A percentile compares a stretch with the other conserved stretches of the same genome.
phyloP scores from a whole-genome alignment of 2,888 invertebrate species.

The Drosophila rellima region DNA sequence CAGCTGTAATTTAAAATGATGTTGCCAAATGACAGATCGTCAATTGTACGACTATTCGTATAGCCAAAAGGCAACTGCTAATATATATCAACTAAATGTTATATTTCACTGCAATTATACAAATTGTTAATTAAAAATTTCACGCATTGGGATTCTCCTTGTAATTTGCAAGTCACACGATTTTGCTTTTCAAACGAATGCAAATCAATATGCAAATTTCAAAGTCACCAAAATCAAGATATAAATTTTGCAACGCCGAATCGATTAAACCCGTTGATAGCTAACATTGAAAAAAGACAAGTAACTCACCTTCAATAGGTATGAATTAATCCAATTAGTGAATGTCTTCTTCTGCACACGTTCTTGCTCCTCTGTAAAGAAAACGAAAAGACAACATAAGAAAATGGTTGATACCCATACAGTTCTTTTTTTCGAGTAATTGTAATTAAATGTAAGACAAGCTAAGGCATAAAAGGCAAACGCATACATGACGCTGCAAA shows the following conservation, averaged over 20 bases:
- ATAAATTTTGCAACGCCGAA: constrained; percentile 49
- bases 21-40: constrained; percentile 5
- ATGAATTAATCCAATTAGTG: constrained; percentile 99
- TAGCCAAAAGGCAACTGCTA: neutral
- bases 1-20: constrained; percentile 21
- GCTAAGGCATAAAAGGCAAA: constrained; percentile 39
- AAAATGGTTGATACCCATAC: constrained; percentile 37
- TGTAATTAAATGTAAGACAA: constrained; percentile 62
- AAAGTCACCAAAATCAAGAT: constrained; percentile 60
- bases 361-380: constrained; percentile 98
- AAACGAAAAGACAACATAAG: constrained; percentile 46
- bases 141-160: constrained; percentile 1
- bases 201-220: constrained; percentile 71
- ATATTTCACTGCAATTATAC: neutral
- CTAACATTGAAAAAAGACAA: constrained; percentile 41
- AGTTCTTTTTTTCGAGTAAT: constrained; percentile 36
- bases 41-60: constrained; percentile 10
- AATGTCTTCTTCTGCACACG: constrained; percentile 99
- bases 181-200: constrained; percentile 39
- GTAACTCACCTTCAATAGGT: constrained; percentile 94
- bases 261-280: constrained; percentile 51
- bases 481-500: constrained; percentile 29
- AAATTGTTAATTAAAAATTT: constrained; percentile 19
- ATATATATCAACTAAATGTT: constrained; percentile 1
- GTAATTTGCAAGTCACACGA: constrained; percentile 41